Conservation (phyloP, 2,888 invertebrate species). For the Cerceris rybyensis region DNA sequence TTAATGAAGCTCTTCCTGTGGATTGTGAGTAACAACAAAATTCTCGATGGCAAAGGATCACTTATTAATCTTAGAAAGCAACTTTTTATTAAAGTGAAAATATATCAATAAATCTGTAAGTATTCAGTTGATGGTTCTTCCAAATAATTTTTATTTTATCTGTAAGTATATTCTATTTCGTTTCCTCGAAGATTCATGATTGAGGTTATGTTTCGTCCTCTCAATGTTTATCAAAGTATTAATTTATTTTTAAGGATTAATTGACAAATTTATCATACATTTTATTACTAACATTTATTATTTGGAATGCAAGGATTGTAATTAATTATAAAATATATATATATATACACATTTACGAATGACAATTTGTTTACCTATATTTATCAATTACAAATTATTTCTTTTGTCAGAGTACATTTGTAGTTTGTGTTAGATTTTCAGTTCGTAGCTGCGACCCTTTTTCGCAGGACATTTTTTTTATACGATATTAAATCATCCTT, state of each 20-base stretch:
- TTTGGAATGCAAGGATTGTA: no score
- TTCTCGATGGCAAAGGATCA: not conserved
- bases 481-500: constrained; percentile 45
- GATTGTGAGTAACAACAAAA: no score
- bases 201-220: not conserved
- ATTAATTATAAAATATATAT: no score
- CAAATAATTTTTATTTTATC: not conserved
- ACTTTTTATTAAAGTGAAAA: no score
- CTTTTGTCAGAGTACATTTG: not conserved
- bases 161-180: not conserved
- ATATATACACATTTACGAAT: not conserved
- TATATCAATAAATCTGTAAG: not conserved
- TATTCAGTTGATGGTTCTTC: not conserved
- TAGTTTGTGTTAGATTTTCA: not conserved
- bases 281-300: no score
- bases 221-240: no score
- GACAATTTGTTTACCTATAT: not conserved
- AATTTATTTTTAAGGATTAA: no score
- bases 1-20: no score
- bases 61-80: no score
- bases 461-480: constrained; percentile 31
- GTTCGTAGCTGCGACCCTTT: not conserved
- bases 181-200: not conserved
- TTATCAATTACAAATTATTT: not conserved
- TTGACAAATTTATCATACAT: no score